phyloP scores from a whole-genome alignment of 2,113 vertebrate species.

The Struthio camelus region DNA sequence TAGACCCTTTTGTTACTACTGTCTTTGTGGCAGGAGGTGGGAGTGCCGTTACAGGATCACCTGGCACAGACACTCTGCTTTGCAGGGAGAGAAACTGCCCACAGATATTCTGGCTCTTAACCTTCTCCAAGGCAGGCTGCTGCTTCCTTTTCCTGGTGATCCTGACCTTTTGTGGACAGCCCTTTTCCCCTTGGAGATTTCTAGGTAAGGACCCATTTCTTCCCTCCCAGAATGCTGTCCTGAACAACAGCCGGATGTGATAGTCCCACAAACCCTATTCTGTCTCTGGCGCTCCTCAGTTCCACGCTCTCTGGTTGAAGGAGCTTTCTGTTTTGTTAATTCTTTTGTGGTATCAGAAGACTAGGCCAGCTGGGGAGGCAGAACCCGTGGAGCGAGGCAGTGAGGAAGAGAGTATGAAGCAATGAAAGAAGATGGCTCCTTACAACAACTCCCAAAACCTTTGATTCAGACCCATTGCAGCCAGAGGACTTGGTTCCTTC shows the following conservation, averaged over 20 bases:
- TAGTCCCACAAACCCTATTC: too few relatives aligned
- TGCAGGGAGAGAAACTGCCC: neutral
- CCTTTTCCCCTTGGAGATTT: neutral
- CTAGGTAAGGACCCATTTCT: neutral
- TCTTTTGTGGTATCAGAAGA: neutral
- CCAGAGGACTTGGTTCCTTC: too few relatives aligned
- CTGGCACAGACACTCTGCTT: accelerated
- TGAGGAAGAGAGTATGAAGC: neutral
- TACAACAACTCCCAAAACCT: neutral
- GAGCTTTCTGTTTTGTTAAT: neutral
- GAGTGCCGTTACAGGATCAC: neutral
- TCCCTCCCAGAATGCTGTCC: neutral
- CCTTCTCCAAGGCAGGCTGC: neutral
- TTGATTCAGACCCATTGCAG: neutral
- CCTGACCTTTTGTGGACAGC: neutral
- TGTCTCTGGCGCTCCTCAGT: neutral
- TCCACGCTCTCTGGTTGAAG: neutral
- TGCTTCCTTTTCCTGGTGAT: too few relatives aligned
- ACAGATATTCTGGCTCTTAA: neutral
- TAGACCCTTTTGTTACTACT: neutral
- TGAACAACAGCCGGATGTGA: accelerated
- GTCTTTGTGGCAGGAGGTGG: neutral
- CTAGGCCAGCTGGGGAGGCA: neutral
- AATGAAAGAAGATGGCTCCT: too few relatives aligned
- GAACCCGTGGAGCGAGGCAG: neutral